Evolutionary conservation across 2,797 vertebrate genomes (phyloP).

Genomic region (Micromesistius poutassou): DNA sequence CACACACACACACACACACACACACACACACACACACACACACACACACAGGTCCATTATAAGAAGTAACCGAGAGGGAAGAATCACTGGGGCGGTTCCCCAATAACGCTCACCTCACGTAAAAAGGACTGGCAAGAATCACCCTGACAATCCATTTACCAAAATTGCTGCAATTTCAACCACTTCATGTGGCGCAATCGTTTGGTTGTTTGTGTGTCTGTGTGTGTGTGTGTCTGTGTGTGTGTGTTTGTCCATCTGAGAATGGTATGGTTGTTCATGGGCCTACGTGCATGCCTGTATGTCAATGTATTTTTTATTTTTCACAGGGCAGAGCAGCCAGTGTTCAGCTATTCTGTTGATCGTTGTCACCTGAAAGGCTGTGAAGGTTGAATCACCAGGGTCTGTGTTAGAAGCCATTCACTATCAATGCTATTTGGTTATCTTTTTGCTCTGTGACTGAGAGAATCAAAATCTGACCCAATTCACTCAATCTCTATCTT

Average conservation of each 20-base stretch:
- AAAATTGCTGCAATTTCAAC: constrained; percentile 1
- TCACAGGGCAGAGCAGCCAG: background rate
- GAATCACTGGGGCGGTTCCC: background rate
- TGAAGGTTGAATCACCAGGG: no score
- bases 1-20: background rate
- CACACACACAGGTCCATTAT: constrained; percentile 25
- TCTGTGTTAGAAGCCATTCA: no score
- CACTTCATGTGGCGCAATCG: background rate
- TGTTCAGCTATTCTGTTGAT: background rate
- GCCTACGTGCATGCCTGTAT: background rate
- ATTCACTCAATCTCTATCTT: background rate
- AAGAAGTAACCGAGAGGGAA: background rate
- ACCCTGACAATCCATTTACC: background rate
- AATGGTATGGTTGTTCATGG: background rate
- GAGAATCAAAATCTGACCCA: background rate
- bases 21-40: background rate
- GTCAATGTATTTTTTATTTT: background rate
- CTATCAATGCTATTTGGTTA: background rate
- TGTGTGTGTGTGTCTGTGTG: background rate
- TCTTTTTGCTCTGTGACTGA: background rate
- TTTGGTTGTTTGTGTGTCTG: background rate
- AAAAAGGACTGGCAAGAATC: background rate
- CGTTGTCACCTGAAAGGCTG: background rate
- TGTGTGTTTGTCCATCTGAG: background rate
- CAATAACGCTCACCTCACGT: background rate